These are phyloP conservation scores for Arenicola marina DNA, from an alignment of 2,888 invertebrate genomes.

Conservation along the genomic window DNA sequence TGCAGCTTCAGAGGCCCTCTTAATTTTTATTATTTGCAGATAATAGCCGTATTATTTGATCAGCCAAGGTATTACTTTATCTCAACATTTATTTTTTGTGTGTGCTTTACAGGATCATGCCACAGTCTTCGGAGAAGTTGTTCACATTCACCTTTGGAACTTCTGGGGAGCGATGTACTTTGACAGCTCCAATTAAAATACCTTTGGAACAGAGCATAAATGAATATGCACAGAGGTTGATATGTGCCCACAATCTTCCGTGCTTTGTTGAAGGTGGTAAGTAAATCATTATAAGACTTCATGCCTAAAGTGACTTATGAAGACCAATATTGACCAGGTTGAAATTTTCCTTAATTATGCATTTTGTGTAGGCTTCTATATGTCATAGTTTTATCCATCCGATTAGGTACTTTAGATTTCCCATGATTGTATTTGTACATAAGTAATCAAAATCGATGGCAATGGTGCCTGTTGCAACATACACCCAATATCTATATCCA, in stretches of 20 bases:
- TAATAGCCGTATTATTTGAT: too few species aligned
- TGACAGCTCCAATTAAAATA: background rate
- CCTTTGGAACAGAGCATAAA: background rate
- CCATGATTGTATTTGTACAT: too few species aligned
- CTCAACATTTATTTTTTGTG: too few species aligned
- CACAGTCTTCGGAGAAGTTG: background rate
- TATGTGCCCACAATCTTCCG: background rate
- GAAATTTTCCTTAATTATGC: background rate
- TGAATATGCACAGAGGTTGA: background rate
- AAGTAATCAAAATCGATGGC: too few species aligned
- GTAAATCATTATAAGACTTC: background rate
- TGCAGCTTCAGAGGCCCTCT: too few species aligned
- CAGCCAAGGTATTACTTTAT: too few species aligned
- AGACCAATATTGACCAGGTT: background rate
- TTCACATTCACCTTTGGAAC: background rate
- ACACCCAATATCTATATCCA: too few species aligned
- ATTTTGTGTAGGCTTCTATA: background rate
- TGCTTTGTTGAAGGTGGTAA: background rate
- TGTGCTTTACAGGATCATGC: background rate
- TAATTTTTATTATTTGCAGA: too few species aligned
- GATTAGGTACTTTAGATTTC: too few species aligned
- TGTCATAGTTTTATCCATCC: background rate
- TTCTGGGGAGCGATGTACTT: background rate
- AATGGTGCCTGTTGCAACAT: too few species aligned
- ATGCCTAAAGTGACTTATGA: background rate